Base-by-base conservation (phyloP, 2,888 invertebrate species). In the Calliscelio sp. region DNA sequence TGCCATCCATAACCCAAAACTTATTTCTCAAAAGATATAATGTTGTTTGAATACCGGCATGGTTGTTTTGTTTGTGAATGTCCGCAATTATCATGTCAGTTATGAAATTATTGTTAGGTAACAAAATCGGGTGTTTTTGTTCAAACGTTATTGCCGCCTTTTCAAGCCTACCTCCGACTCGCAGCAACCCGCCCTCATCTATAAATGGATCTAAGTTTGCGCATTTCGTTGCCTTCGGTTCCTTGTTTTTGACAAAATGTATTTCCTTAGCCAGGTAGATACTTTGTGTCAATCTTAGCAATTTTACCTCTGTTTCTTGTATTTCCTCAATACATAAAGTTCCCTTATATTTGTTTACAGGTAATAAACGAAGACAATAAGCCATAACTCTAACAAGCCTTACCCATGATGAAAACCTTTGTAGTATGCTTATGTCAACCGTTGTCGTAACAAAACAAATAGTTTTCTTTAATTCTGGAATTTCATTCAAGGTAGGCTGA, bases 61-160 rank as follows among this genome's bases (percentile, higher is more conserved):
- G 44, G 7, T 16, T 16, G 16, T 46, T n/a, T 46, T 10, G 1
- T n/a, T 16, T 46, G 5, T 46, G 44, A 1, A 18, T 10, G 2
- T 46, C 44, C 1, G 16, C 1, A 1, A 46, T 79, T 3, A 86
- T 68, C 55, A 84, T 38, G 7, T 57, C 20, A 1, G 84, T 81
- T 2, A 85, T n/a, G 28, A 61, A 66, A 49, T 80, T 16, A 22
- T 11, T 22, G 28, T 41, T 25, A 7, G 82, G 80, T 18, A 84
- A 35, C 1, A 35, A 35, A 3, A 35, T 35, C 8, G 35, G 35
- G 14, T 35, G 35, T 35, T 35, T 35, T 35, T 35, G 35, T 35
- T 35, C 35, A 14, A 35, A 35, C 35, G 35, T 11, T 3, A 35
- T 1, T 1, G 5, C 5, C 5, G 35, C 8, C 1, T 35, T 35